These are phyloP conservation scores for Agrenia bidenticulata DNA, from an alignment of 2,888 invertebrate genomes.

Conservation along the genomic window DNA sequence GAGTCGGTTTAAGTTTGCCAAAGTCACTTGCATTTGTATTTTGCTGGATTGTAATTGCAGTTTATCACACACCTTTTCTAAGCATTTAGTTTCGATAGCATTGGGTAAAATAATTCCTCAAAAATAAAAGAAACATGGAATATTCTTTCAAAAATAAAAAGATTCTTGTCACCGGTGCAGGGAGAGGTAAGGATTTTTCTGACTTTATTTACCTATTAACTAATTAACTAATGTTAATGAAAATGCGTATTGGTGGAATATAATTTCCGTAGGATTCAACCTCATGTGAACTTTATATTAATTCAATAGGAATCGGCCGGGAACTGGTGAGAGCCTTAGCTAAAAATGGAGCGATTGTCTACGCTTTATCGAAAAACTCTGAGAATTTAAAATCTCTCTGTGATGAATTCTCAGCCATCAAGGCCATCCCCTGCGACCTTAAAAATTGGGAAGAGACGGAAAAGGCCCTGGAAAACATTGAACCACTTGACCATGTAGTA, in stretches of 20 bases:
- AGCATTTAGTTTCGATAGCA: no score
- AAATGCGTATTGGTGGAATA: background rate
- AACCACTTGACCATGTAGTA: constrained; percentile 75
- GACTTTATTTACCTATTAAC: constrained; percentile 3
- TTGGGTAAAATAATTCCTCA: no score
- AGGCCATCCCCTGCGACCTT: constrained; percentile 70
- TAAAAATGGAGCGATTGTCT: constrained; percentile 64
- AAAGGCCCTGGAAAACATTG: constrained; percentile 62
- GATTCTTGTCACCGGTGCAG: constrained; percentile 83
- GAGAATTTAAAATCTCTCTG: constrained; percentile 67
- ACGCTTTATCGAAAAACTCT: constrained; percentile 73
- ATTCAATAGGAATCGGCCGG: constrained; percentile 65
- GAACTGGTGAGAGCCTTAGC: constrained; percentile 55
- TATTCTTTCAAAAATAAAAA: constrained; percentile 69
- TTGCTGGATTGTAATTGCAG: no score
- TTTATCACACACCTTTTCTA: no score
- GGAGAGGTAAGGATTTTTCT: constrained; percentile 66
- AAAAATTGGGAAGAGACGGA: constrained; percentile 74
- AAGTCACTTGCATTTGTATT: no score
- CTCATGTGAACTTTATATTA: no score
- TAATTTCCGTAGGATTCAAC: background rate
- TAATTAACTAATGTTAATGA: no score
- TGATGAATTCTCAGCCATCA: constrained; percentile 62
- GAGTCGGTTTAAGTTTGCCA: no score
- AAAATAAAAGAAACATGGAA: constrained; percentile 16